Conservation (phyloP, 2,113 vertebrate species). For the Brachyhypopomus gauderio region DNA sequence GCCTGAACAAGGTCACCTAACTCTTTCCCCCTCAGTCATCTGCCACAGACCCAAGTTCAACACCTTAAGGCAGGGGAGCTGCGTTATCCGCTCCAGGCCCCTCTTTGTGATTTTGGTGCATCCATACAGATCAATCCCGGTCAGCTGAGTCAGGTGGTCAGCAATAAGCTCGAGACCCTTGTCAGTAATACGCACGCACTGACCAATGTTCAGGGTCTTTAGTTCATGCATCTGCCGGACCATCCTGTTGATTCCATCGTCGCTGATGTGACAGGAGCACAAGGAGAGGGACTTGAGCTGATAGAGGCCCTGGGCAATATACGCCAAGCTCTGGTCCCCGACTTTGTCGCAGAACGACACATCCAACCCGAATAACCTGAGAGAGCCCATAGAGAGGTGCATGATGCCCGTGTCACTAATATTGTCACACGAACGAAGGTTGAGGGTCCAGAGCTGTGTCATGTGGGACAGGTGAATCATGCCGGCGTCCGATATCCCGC, state of each 20-base stretch:
- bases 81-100: slow-evolving; percentile 96
- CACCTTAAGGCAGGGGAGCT: slow-evolving; percentile 99
- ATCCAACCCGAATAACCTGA: slow-evolving; percentile 89
- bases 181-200: slow-evolving; percentile 97
- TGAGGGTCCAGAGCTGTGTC: slow-evolving; percentile 93
- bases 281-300: slow-evolving; percentile 95
- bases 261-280: slow-evolving; percentile 97
- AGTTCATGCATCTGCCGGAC: slow-evolving; percentile 98
- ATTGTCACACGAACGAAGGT: slow-evolving; percentile 96
- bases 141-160: slow-evolving; percentile 95
- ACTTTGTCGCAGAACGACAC: slow-evolving; percentile 99
- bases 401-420: slow-evolving; percentile 98
- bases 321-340: slow-evolving; percentile 95
- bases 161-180: slow-evolving; percentile 97
- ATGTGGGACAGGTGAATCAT: slow-evolving; percentile 98
- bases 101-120: slow-evolving; percentile 98
- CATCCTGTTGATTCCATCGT: slow-evolving; percentile 97
- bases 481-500: slow-evolving; percentile 94
- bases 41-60: slow-evolving; percentile 96
- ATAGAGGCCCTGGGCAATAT: slow-evolving; percentile 94
- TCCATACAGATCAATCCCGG: slow-evolving; percentile 95
- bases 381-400: slow-evolving; percentile 96
- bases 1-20: slow-evolving; percentile 84
- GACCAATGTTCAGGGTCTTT: slow-evolving; percentile 96
- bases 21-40: slow-evolving; percentile 98